Base-by-base conservation (phyloP, 2,888 invertebrate species). In the Eristalis arbustorum region DNA sequence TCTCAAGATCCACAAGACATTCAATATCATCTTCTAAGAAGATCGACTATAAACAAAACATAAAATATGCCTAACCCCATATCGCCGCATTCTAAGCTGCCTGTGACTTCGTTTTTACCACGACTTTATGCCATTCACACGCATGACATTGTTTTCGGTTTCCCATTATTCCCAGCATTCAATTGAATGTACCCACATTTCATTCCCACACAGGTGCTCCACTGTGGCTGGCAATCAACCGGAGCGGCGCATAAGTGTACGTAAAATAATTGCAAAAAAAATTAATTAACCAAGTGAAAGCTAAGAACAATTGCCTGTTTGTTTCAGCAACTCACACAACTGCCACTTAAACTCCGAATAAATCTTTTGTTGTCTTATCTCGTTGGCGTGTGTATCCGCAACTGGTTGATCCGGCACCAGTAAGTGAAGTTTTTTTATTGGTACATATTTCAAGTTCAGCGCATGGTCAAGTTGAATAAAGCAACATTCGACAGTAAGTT, bases 261-360 rank as follows among this genome's bases (percentile, higher is more conserved):
- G 23, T 31, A 18, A 22, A 49, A 23, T 49, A 3, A 56, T 34
- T n/a, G 23, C 34, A 63, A 28, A 23, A 49, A 23, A 56, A 49
- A 34, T 56, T 64, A 37, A 64, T 73, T 64, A 64, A 64, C 56
- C 37, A 18, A 64, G 56, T 56, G 63, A 73, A 73, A 73, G 56
- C 56, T 23, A 18, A 56, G 56, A 73, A 73, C 73, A 57, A 57
- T 73, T 73, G 64, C 14, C 25, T 25, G 18, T 57, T 49, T 25
- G 14, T 68, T 31, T 59, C 3, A 22, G 5, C 63, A 37, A 14
- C 49, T 73, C 73, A 57, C 73, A 73, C 73, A 13, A 25, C 13
- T 59, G 25, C 25, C 25, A 59, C 11, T 23, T 25, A 59, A 59
- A 59, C 25, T 13, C 13, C 13, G 25, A 59, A 49, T 49, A 49